Evolutionary conservation across 2,888 invertebrate genomes (phyloP).

Genomic region (Polydrusus tereticollis): DNA sequence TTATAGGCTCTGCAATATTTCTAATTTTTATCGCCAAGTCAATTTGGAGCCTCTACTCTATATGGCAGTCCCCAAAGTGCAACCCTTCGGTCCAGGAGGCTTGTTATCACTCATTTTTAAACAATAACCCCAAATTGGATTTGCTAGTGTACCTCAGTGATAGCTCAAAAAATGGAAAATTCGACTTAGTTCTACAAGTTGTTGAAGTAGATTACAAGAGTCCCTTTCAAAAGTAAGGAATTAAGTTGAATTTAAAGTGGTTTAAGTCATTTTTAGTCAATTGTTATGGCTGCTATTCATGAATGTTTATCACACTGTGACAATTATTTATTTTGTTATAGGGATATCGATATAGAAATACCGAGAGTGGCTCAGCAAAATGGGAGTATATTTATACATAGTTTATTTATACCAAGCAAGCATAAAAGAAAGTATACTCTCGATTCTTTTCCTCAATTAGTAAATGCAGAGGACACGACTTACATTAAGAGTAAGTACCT

Average conservation of each 20-base stretch:
- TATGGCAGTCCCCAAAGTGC: conserved; percentile 81
- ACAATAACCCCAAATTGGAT: conserved; percentile 77
- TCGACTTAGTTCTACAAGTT: conserved; percentile 73
- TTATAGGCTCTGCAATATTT: conserved; percentile 69
- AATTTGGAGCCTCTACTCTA: conserved; percentile 80
- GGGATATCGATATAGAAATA: conserved; percentile 77
- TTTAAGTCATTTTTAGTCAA: conserved; percentile 3
- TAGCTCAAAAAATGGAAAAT: conserved; percentile 66
- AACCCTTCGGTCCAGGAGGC: conserved; percentile 68
- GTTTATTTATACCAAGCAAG: conserved; percentile 73
- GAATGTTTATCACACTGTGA: neutral
- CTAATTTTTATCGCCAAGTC: conserved; percentile 79
- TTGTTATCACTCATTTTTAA: conserved; percentile 80
- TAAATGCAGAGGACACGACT: conserved; percentile 73
- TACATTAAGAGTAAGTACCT: conserved; percentile 68
- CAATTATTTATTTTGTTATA: conserved; percentile 60
- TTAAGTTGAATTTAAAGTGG: neutral
- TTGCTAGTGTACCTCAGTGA: conserved; percentile 78
- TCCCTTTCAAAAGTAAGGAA: conserved; percentile 69
- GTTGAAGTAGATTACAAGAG: conserved; percentile 77
- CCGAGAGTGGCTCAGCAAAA: conserved; percentile 84
- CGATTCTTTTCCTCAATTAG: conserved; percentile 71
- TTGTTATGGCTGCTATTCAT: neutral
- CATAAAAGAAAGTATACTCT: conserved; percentile 66
- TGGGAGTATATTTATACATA: conserved; percentile 86